These are phyloP conservation scores for Penelope pileata DNA, from an alignment of 2,113 vertebrate species.

Conservation along the genomic window DNA sequence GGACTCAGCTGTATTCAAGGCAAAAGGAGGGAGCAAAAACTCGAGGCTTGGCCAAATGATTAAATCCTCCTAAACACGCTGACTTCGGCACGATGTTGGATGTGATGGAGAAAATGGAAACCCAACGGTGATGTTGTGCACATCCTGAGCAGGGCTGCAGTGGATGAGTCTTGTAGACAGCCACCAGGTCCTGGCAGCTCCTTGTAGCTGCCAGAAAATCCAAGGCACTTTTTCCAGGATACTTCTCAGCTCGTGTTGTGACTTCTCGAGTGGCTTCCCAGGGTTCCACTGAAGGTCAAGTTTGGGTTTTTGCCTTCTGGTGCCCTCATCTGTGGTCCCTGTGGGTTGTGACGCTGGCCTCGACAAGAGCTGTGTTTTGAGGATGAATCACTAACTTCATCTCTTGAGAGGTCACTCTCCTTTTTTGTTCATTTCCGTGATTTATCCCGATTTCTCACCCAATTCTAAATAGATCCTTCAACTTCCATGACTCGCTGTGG, in stretches of 20 bases:
- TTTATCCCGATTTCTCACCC: background rate
- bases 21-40: background rate
- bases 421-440: background rate
- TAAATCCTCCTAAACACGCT: background rate
- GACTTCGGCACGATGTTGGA: background rate
- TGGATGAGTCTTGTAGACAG: background rate
- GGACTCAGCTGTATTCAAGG: background rate
- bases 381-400: background rate
- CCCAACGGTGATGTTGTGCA: rapidly evolving
- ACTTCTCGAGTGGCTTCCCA: no score
- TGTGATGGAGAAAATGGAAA: background rate
- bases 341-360: background rate
- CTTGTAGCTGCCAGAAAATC: background rate
- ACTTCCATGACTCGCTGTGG: background rate
- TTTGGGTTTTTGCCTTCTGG: background rate
- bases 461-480: background rate
- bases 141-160: background rate
- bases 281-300: background rate
- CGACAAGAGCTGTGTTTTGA: background rate
- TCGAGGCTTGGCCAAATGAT: background rate
- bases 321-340: background rate
- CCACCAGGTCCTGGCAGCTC: background rate
- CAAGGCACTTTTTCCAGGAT: background rate
- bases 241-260: background rate
- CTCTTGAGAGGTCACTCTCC: background rate